Base-by-base conservation (phyloP, 1,140 invertebrate genomes). In the Stegodyphus mimosarum region DNA sequence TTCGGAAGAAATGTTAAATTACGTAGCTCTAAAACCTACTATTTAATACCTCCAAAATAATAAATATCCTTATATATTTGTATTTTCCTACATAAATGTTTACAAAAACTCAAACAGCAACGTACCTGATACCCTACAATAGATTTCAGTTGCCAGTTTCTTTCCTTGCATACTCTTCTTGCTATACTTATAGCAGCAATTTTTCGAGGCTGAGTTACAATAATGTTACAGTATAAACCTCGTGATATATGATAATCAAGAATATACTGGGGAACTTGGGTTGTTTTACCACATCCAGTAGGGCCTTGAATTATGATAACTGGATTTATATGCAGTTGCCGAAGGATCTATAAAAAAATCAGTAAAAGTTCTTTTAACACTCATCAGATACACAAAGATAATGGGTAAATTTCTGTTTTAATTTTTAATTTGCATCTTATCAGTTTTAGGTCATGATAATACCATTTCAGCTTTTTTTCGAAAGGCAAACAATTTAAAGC, bases 231-330 rank as follows among this genome's bases (percentile, higher is more conserved):
- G 48, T 92, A 91, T 73, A 90, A 90, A 18, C 91, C 92, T 95
- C 90, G 94, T 94, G 10, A 93, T 93, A 89, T 92, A 93, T 76
- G 76, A 53, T 88, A 48, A 15, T 99, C 98, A 71, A 99, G 90
- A 88, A 99, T 98, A 89, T 97, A 99, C 89, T 99, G 98, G 83
- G 96, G 98, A 66, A 93, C 92, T 89, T 93, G 93, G 52, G 93
- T 94, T 7, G 93, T 93, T 91, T 94, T 94, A 87, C 97, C 97
- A 89, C 96, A 98, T n/a, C 97, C 97, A 0, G 97, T 99, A 86
- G 97, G 97, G 76, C 97, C 97, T 69, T 95, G 92, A 79, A 99
- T 96, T 49, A 98, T 94, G 60, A 97, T 92, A 1, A 98, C 95
- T 3, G 95, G 93, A 91, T 96, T 95, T 0, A 96, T 95, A 87